Evolutionary conservation across 2,888 invertebrate genomes (phyloP).

Genomic region (Aradus depressus): DNA sequence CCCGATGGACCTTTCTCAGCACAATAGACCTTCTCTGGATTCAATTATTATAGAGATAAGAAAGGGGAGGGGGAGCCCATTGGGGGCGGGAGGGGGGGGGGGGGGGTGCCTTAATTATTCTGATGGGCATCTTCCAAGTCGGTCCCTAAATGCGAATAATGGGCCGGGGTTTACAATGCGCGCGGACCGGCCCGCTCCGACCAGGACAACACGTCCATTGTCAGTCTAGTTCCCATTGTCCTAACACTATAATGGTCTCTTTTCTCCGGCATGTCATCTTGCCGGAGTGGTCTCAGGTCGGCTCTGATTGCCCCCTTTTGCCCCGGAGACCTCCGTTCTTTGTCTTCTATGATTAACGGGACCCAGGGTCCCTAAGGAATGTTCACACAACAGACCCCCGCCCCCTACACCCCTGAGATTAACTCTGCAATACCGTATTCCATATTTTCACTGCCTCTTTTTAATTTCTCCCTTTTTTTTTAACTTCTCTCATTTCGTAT

Average conservation of each 20-base stretch:
- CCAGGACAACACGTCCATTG: too few relatives aligned
- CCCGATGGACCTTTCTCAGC: conserved; percentile 10
- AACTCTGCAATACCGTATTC: too few relatives aligned
- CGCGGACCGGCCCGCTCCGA: background rate
- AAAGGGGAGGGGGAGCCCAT: background rate
- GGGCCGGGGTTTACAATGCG: conserved; percentile 7
- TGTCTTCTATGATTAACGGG: too few relatives aligned
- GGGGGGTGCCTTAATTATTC: conserved; percentile 24
- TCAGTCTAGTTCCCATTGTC: conserved; percentile 24
- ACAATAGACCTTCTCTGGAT: too few relatives aligned
- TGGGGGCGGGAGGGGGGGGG: background rate
- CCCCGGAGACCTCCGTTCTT: too few relatives aligned
- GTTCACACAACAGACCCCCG: too few relatives aligned
- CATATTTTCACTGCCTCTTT: too few relatives aligned
- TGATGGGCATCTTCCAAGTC: conserved; percentile 26
- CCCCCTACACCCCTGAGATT: too few relatives aligned
- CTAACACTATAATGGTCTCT: conserved; percentile 27
- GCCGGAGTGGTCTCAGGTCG: background rate
- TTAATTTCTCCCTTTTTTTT: too few relatives aligned
- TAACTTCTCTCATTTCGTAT: too few relatives aligned
- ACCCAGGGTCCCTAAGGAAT: too few relatives aligned
- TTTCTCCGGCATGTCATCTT: conserved; percentile 27
- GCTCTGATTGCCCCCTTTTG: conserved; percentile 11
- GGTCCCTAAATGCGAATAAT: conserved; percentile 24
- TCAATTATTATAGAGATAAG: conserved; percentile 13